Evolutionary conservation across 2,888 invertebrate species (phyloP), one percentile per base, ranked within the genome.

Genomic region (Epiperipatus broadwayi): DNA sequence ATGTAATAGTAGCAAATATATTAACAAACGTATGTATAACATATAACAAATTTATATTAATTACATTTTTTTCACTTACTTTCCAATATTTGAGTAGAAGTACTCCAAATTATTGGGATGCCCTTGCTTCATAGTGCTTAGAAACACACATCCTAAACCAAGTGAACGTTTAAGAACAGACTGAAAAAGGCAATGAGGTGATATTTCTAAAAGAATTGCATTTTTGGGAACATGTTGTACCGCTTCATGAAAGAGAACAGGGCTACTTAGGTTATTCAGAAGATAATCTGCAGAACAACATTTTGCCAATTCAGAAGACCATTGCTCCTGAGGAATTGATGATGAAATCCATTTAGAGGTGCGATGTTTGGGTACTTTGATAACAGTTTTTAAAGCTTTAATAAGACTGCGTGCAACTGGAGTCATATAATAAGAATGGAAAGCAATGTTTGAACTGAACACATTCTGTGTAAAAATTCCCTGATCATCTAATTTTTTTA

Each of bases 391-490:
- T 31, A 46, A 14, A 10, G 32, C n/a, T 16, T 35, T 12, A 31
- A 37, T 44, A 52, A 58, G 52, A 15, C 44, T 42, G 25, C 52
- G 49, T 31, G 50, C 48, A 39, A 54, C 47, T 18, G 39, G 41
- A 10, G 48, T 46, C 52, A 57, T 53, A 21, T 46, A 47, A 16
- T 52, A 53, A 14, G 57, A 59, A 48, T 57, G 57, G 68, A 91
- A 91, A n/a, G 89, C 87, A 43, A 77, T 73, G 36, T 80, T 80
- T 22, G 81, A 76, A 52, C 83, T 83, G 52, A 80, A 76, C 2
- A 91, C 89, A 43, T 69, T 69, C 48, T 42, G 41, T 20, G 47
- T 52, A 39, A 52, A 53, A 19, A 50, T 37, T 15, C 42, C 55
- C 41, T 56, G 53, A 31, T 43, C 48, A 21, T 44, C 22, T 8